These are phyloP conservation scores for Lutjanus erythropterus DNA, from an alignment of 2,113 vertebrate genomes.

Conservation along the genomic window DNA sequence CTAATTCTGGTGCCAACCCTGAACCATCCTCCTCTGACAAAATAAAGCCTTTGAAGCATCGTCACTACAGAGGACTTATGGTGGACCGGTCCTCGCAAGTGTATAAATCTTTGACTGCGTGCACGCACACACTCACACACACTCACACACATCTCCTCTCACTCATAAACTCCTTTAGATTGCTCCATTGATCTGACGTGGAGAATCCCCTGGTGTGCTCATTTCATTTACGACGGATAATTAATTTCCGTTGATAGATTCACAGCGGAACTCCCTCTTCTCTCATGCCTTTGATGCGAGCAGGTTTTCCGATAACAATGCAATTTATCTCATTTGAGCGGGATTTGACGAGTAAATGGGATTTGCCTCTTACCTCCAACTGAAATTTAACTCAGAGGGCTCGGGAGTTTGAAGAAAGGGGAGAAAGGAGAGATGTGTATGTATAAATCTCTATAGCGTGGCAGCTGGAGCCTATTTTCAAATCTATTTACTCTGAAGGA, in stretches of 20 bases:
- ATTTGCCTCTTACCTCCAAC: conserved; percentile 61
- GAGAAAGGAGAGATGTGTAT: background rate
- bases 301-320: conserved; percentile 74
- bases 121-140: conserved; percentile 22
- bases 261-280: conserved; percentile 67
- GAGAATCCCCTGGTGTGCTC: conserved; percentile 69
- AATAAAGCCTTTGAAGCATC: conserved; percentile 5
- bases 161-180: conserved; percentile 72
- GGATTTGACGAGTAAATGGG: conserved; percentile 72
- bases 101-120: conserved; percentile 13
- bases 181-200: conserved; percentile 71
- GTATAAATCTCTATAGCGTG: background rate
- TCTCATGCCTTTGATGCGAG: conserved; percentile 65
- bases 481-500: background rate
- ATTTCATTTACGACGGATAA: conserved; percentile 81
- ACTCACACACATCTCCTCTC: conserved; percentile 33
- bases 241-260: conserved; percentile 79
- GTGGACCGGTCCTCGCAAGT: conserved; percentile 17
- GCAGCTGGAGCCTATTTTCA: conserved; percentile 16
- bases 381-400: conserved; percentile 47
- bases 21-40: background rate
- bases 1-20: background rate
- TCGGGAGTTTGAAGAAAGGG: conserved; percentile 7
- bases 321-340: conserved; percentile 70
- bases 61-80: background rate